Base-by-base conservation (phyloP, 2,888 invertebrate species). In the Pantelozetes paolii region DNA sequence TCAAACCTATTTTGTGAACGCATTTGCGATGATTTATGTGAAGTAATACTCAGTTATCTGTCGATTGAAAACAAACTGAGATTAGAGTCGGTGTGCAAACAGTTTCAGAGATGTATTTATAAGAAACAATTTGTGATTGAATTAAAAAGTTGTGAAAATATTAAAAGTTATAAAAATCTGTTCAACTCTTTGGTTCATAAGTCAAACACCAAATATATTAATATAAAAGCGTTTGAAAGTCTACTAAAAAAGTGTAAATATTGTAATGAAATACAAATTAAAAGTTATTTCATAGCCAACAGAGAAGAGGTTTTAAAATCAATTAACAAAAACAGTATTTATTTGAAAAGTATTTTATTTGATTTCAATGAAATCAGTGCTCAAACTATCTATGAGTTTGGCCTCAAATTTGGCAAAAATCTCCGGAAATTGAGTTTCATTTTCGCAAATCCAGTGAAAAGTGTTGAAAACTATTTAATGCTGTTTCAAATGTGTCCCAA, bases 11-110 rank as follows among this genome's bases (percentile, higher is more conserved):
- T 62, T n/a, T 8, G 32, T 62, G 62, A 62, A 32, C 30, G 62
- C 5, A 62, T 62, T 62, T 62, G 62, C n/a, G 62, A 62, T 32
- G 62, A 62, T 32, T 62, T 62, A 32, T 62, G 62, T 32, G 62
- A 62, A 62, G 32, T 62, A 32, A 62, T 62, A 32, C 32, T 62
- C 30, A 62, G 62, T 13, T 62, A 32, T 62, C 26, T 62, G n/a
- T 1, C 62, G 2, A 62, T 62, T 9, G 32, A 62, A 36, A 32
- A 62, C n/a, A 62, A 62, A 18, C 6, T 62, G 5, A 30, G 62
- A 32, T n/a, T 62, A n/a, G 62, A 62, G 18, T 28, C 62, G n/a
- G 62, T 62, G 3, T 62, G 28, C 32, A 62, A 62, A 62, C 62
- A 62, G 15, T 62, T 62, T 18, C 30, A 62, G 9, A 15, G 62